These are phyloP conservation scores for Temnothorax rugatulus DNA, from an alignment of 2,888 invertebrate species.

Conservation along the genomic window DNA sequence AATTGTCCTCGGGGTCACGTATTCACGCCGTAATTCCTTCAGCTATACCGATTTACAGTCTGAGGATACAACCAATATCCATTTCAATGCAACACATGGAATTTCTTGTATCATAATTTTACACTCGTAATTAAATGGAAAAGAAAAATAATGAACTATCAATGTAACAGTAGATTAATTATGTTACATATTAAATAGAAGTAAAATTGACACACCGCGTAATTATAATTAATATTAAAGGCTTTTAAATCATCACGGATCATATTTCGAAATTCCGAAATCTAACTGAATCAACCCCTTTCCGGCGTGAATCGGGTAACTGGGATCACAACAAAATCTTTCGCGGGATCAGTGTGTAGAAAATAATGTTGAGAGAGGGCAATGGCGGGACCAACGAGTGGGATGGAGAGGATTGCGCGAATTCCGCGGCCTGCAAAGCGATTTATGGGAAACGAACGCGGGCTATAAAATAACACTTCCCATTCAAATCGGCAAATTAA, in stretches of 20 bases:
- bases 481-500: conserved; percentile 84
- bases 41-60: conserved; percentile 59
- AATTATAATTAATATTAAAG: not conserved
- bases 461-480: conserved; percentile 85
- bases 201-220: not conserved
- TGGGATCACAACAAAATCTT: conserved; percentile 28
- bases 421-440: conserved; percentile 72
- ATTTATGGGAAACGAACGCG: conserved; percentile 81
- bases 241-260: not conserved
- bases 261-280: not conserved
- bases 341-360: conserved; percentile 3
- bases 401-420: conserved; percentile 64
- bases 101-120: not conserved
- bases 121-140: not conserved
- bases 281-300: not conserved
- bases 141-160: not conserved
- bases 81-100: not conserved
- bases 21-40: conserved; percentile 61
- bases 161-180: not conserved
- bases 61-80: conserved; percentile 7
- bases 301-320: not conserved
- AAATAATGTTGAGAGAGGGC: conserved; percentile 34
- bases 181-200: not conserved
- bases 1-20: conserved; percentile 72
- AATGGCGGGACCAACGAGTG: conserved; percentile 34